Evolutionary conservation across 2,113 vertebrate species (phyloP), one percentile per base, ranked within the genome.

Genomic region (Pao palembangensis): DNA sequence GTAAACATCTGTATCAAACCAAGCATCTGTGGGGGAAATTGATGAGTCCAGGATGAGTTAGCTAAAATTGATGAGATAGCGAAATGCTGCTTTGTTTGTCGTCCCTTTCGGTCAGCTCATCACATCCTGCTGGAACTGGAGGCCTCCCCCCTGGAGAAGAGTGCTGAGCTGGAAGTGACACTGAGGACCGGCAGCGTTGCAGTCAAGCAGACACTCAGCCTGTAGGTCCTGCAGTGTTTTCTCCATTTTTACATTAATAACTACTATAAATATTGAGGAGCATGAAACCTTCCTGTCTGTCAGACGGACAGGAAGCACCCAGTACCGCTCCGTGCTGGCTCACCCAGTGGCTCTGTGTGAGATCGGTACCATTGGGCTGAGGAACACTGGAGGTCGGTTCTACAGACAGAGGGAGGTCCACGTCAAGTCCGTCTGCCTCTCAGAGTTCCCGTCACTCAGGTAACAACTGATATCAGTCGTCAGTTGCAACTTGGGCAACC

Each of bases 61-160:
- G n/a, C 12, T 16, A 47, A n/a, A 47, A 47, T 5, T n/a, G 17
- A 47, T 17, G 8, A 20, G 16, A 20, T 18, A 19, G 18, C 18
- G 8, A 20, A 5, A 11, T 17, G n/a, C 18, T 20, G 17, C 19
- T 50, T 21, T 21, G 18, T 12, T 20, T 19, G 48, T 50, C 6
- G 20, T 49, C 7, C 23, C 8, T 0, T 66, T 23, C 54, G 20
- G 18, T 53, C 77, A 92, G 91, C 79, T 55, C 82, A 87, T 72
- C 91, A 92, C 75, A 83, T 91, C 71, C 80, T 92, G 73, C 49
- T 92, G 72, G 58, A 84, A 64, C 51, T 92, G 70, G 83, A 89
- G 42, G 86, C 90, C 17, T 69, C 54, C 3, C 60, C 48, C 0
- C 69, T 88, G 64, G 75, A 72, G 20, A 91, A 79, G 63, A 84